phyloP scores from a whole-genome alignment of 92 coral and sea anemone species.

The Actinostola sp. region DNA sequence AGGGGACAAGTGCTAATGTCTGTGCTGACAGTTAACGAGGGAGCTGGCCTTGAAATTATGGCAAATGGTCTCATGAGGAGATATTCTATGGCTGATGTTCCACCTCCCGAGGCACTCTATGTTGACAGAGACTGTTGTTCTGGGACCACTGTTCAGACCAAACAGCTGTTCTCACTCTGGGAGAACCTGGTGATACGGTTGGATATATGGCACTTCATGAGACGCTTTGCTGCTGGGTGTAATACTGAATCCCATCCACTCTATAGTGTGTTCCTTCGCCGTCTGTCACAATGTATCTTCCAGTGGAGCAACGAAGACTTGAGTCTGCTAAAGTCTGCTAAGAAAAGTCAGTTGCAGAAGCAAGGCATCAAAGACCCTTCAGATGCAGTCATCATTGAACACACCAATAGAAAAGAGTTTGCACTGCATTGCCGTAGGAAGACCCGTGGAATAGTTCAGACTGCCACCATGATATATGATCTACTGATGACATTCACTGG shows the following conservation, averaged over 20 bases:
- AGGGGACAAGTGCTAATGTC: slow-evolving; percentile 57
- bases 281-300: slow-evolving; percentile 57
- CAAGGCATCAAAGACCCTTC: slow-evolving; percentile 13
- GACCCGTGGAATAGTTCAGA: slow-evolving; percentile 42
- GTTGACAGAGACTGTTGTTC: slow-evolving; percentile 61
- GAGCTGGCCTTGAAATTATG: slow-evolving; percentile 44
- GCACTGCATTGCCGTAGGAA: slow-evolving; percentile 50
- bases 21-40: slow-evolving; percentile 59
- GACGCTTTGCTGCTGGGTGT: slow-evolving; percentile 58
- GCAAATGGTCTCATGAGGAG: slow-evolving; percentile 47
- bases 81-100: slow-evolving; percentile 17
- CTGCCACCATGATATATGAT: slow-evolving; percentile 14
- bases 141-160: slow-evolving; percentile 4
- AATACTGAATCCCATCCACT: slow-evolving; percentile 63
- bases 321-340: slow-evolving; percentile 28
- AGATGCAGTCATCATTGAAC: slow-evolving; percentile 34
- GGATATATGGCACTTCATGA: slow-evolving; percentile 62
- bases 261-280: slow-evolving; percentile 43
- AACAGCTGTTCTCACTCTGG: slow-evolving; percentile 40
- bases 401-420: slow-evolving; percentile 45
- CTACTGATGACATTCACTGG: slow-evolving; percentile 47
- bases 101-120: slow-evolving; percentile 37
- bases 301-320: slow-evolving; percentile 62
- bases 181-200: slow-evolving; percentile 19
- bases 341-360: slow-evolving; percentile 7